Evolutionary conservation across 2,797 vertebrate genomes (phyloP), one percentile per base, ranked within the genome.

Genomic region (Sebastes elongatus): DNA sequence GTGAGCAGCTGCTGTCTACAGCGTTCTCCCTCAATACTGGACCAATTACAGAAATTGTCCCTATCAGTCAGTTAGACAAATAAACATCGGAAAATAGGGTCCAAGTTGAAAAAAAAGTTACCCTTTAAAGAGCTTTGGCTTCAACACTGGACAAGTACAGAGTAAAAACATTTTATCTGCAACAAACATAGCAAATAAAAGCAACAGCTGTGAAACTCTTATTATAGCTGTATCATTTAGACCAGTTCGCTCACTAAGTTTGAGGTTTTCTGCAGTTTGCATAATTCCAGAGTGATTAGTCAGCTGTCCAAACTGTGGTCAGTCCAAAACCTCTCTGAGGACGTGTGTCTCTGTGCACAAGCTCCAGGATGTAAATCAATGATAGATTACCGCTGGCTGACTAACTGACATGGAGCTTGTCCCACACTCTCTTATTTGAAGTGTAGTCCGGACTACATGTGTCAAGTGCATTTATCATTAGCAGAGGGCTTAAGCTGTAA

Each of bases 391-490:
- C 66, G 42, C 81, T 78, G 80, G 88, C 81, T 86, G 86, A 89
- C 92, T 92, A 91, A 93, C 91, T 90, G 92, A 90, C 88, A 88
- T 76, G 86, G 87, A 87, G 82, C 86, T 85, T 78, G 86, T 92
- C 86, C 88, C 85, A 65, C 84, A 74, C 33, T 81, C 81, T 65
- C 64, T 70, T 70, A 83, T 89, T 90, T 94, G 86, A 96, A 94
- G 89, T 88, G 91, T 75, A 69, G 61, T 84, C 77, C 81, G 89
- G 90, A 90, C 88, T 90, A 88, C 86, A 83, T 89, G 90, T 92
- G 77, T 92, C 93, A 94, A 89, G 89, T 93, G 90, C 88, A 93
- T 95, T 94, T 92, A 94, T 96, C 95, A 91, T 96, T 93, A 94
- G 90, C 81, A 81, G 65, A 81, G 87, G 87, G 92, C 94, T 95